Evolutionary conservation across 2,888 invertebrate species (phyloP), one percentile per base, ranked within the genome.

Genomic region (Tinea semifulvella): DNA sequence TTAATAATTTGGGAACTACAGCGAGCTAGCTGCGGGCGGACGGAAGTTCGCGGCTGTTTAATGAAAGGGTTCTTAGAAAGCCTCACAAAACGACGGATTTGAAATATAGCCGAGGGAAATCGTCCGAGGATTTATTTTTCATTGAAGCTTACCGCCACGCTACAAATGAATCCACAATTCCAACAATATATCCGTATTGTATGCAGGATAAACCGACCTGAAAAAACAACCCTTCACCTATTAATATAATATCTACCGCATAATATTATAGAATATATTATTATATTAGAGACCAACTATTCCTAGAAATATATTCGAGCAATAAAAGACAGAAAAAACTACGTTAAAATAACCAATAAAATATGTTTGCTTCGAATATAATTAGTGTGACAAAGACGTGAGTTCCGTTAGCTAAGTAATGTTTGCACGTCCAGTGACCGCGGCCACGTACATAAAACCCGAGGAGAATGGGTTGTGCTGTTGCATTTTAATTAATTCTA

Each of bases 401-500:
- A n/a, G 14, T 7, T 31, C 14, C 13, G 13, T 31, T 31, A 31
- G 14, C 13, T 14, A 31, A 31, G 13, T 31, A 31, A 13, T 31
- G 31, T 31, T 13, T 8, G 17, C 36, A 2, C 18, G 36, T 36
- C n/a, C 36, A 36, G 18, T 36, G 36, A 36, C 36, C 36, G 36
- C 36, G 18, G 18, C n/a, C 40, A 3, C 19, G 40, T 11, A 58
- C 64, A 65, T 68, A 69, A 68, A 71, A 66, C 22, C 65, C 63
- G 60, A 54, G 67, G 65, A 68, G 63, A 68, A 65, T 65, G 69
- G 67, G 65, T 70, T 68, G 73, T 74, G 74, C 65, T 75, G 71
- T 68, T 76, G 77, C 72, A 75, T 77, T 76, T 79, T 79, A 80
- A 79, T 80, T 77, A 79, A 79, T 79, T 77, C 70, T 66, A 73